Evolutionary conservation across 2,797 vertebrate genomes (phyloP).

Genomic region (Semotilus atromaculatus): DNA sequence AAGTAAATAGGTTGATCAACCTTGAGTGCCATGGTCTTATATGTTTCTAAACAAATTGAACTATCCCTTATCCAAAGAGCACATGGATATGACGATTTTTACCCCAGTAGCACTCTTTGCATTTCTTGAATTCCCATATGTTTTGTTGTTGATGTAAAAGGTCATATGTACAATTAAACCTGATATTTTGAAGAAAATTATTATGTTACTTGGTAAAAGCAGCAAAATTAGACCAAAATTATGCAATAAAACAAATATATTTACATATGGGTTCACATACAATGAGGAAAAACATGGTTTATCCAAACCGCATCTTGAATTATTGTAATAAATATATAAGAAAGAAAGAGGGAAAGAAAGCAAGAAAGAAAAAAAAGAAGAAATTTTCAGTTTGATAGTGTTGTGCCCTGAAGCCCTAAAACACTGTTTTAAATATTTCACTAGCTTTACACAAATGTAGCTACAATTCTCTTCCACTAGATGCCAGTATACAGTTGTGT

Average conservation of each 20-base stretch:
- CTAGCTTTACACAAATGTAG: background rate
- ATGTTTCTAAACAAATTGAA: background rate
- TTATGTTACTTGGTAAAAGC: background rate
- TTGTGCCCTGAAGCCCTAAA: background rate
- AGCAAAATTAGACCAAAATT: background rate
- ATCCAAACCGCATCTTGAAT: too few relatives aligned
- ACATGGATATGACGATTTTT: background rate
- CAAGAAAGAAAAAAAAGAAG: too few relatives aligned
- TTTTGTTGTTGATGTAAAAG: background rate
- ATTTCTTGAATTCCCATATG: background rate
- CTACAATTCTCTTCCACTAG: conserved; percentile 27
- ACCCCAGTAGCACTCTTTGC: background rate
- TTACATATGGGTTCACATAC: too few relatives aligned
- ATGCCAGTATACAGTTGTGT: conserved; percentile 69
- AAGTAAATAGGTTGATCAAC: background rate
- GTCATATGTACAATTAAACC: background rate
- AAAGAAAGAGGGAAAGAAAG: too few relatives aligned
- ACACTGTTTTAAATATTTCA: background rate
- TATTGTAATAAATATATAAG: too few relatives aligned
- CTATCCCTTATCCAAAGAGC: background rate
- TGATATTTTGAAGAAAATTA: background rate
- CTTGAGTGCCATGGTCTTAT: background rate
- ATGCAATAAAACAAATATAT: background rate
- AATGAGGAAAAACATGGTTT: too few relatives aligned
- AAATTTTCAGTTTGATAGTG: background rate